phyloP scores from a whole-genome alignment of 2,113 vertebrate genomes.

The Ornithorhynchus anatinus region DNA sequence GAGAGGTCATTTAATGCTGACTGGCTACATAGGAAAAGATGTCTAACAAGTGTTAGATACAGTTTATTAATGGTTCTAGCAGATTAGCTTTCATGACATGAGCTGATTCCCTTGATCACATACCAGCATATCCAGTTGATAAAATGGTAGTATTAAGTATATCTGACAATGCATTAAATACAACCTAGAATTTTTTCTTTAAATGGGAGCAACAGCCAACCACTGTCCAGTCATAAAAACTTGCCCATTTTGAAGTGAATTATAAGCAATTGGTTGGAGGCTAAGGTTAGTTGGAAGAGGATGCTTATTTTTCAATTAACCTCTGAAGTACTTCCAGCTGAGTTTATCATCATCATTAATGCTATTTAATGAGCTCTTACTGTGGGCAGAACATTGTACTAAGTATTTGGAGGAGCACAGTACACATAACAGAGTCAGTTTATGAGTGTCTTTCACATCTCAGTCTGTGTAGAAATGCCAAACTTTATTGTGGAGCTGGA shows the following conservation, averaged over 20 bases:
- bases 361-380: too few relatives aligned
- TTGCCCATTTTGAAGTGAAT: conserved; percentile 29
- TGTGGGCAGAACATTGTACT: too few relatives aligned
- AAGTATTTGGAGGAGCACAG: too few relatives aligned
- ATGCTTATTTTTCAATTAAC: not conserved
- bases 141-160: conserved; percentile 53
- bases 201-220: conserved; percentile 14
- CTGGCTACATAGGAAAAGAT: conserved; percentile 40
- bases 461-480: too few relatives aligned
- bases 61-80: conserved; percentile 47
- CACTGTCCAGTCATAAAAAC: not conserved
- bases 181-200: conserved; percentile 59
- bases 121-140: conserved; percentile 55
- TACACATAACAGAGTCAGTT: too few relatives aligned
- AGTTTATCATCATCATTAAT: too few relatives aligned
- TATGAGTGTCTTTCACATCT: too few relatives aligned
- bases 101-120: conserved; percentile 56
- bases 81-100: conserved; percentile 57
- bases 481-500: too few relatives aligned
- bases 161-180: conserved; percentile 50
- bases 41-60: conserved; percentile 44
- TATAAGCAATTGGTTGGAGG: not conserved
- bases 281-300: not conserved
- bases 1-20: conserved; percentile 25
- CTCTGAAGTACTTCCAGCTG: not conserved